Percentiles rank a stretch among this genome's conserved stretches.
Conservation (phyloP, 2,888 invertebrate genomes). For the Eledona agricola region DNA sequence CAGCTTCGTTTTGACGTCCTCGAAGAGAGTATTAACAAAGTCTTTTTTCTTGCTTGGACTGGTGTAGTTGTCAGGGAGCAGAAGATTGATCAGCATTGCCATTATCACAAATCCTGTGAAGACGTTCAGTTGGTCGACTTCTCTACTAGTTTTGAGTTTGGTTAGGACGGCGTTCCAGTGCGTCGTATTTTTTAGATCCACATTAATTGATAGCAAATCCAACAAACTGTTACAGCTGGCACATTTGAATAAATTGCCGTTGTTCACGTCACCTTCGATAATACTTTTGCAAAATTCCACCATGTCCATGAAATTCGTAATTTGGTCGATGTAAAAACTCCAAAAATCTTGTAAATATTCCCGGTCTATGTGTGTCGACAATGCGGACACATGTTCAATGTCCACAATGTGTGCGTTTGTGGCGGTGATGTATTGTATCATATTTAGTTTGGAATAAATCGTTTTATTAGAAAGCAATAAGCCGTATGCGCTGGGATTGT, state of each 20-base stretch:
- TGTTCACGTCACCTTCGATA: slow-evolving; percentile 22
- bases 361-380: slow-evolving; percentile 38
- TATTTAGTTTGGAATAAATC: slow-evolving; percentile 46
- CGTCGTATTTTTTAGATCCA: slow-evolving; percentile 35
- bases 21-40: slow-evolving; percentile 6
- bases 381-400: slow-evolving; percentile 38
- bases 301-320: slow-evolving; percentile 48
- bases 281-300: slow-evolving; percentile 49
- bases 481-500: slow-evolving; percentile 40
- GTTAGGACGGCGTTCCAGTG: slow-evolving; percentile 31
- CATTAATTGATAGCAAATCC: slow-evolving; percentile 38
- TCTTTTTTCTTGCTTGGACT: slow-evolving; percentile 3
- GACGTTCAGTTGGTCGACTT: slow-evolving; percentile 16
- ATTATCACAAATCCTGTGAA: slow-evolving; percentile 29
- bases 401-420: slow-evolving; percentile 47
- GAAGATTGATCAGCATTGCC: slow-evolving; percentile 20
- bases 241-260: slow-evolving; percentile 41
- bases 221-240: slow-evolving; percentile 39
- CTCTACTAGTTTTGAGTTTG: slow-evolving; percentile 17
- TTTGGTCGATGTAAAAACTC: slow-evolving; percentile 49
- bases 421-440: slow-evolving; percentile 49
- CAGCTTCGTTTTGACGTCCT: slow-evolving; percentile 27
- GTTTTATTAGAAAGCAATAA: slow-evolving; percentile 35
- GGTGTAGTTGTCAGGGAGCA: slow-evolving; percentile 11
- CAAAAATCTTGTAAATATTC: slow-evolving; percentile 50